phyloP scores from a whole-genome alignment of 2,113 vertebrate genomes.

The Orycteropus afer region DNA sequence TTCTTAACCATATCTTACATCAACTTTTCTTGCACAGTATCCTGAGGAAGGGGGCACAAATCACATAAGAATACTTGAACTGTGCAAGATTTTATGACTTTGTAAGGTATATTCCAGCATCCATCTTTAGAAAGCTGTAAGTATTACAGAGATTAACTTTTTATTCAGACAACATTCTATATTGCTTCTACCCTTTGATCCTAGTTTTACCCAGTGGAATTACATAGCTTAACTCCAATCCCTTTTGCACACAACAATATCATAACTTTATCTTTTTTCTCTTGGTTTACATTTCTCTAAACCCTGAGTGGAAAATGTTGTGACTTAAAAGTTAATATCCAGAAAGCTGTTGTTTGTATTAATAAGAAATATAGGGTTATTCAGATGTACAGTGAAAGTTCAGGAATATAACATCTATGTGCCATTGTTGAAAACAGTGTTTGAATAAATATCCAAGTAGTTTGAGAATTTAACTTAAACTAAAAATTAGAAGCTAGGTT shows the following conservation, averaged over 20 bases:
- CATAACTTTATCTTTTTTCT: conserved; percentile 5
- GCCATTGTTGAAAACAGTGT: not conserved
- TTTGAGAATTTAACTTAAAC: not conserved
- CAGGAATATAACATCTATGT: not conserved
- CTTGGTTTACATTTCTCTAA: conserved; percentile 47
- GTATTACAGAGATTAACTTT: conserved; percentile 26
- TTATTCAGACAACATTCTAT: conserved; percentile 40
- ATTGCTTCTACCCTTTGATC: conserved; percentile 16
- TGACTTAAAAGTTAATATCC: conserved; percentile 34
- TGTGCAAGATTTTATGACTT: not conserved
- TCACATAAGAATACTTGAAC: not conserved
- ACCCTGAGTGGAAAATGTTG: conserved; percentile 29
- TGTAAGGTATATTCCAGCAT: not conserved
- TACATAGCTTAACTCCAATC: conserved; percentile 12
- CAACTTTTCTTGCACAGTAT: not conserved
- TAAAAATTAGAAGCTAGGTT: not conserved
- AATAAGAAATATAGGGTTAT: not conserved
- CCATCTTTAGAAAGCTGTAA: conserved; percentile 1
- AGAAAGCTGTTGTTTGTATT: conserved; percentile 12
- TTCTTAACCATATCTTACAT: not conserved
- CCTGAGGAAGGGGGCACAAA: not conserved
- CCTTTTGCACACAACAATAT: conserved; percentile 61
- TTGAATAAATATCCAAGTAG: not conserved
- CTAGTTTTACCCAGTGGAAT: conserved; percentile 47
- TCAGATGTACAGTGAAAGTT: not conserved